Evolutionary conservation across 2,113 vertebrate genomes (phyloP), one percentile per base, ranked within the genome.

Genomic region (Vanacampus margaritifer): DNA sequence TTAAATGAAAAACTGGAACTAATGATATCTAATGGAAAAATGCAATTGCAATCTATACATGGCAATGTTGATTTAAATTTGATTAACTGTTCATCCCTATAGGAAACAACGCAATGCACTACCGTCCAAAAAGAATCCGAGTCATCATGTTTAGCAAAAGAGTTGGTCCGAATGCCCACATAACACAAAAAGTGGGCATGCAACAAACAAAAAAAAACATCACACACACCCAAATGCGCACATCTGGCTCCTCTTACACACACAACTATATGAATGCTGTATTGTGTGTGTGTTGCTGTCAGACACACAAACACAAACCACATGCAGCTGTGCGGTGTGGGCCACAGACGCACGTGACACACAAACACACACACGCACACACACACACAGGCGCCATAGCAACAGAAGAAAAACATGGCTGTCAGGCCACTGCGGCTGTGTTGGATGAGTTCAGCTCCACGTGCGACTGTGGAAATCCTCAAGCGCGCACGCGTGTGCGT

Each of bases 231-330:
- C 67, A 75, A 53, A 35, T 62, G 48, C 64, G 54, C 72, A 64
- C 89, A 91, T 90, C 88, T 91, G 90, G 87, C 83, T 88, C 83
- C 85, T 86, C 76, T 90, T 90, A 90, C 43, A 80, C 39, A 85
- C 71, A 89, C 82, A 89, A 86, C 11, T 26, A 6, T 5, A 45
- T 78, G 78, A 86, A 82, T 81, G 73, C 77, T 60, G 54, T 48
- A 65, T 70, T 75, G 54, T 85, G 74, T 74, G 64, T 64, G 62
- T 64, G 71, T 73, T 68, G 5, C 79, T 79, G 83, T 84, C 84
- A 89, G 78, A 85, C 81, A 82, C 72, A 84, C 80, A 89, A 86
- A 88, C 76, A 82, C 72, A 87, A 90, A 88, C 79, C 85, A 86
- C 83, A 88, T 86, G 83, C 86, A 88, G 87, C 89, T 88, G 87